Evolutionary conservation across 2,888 invertebrate genomes (phyloP).

Genomic region (Drosophila tanythrix): DNA sequence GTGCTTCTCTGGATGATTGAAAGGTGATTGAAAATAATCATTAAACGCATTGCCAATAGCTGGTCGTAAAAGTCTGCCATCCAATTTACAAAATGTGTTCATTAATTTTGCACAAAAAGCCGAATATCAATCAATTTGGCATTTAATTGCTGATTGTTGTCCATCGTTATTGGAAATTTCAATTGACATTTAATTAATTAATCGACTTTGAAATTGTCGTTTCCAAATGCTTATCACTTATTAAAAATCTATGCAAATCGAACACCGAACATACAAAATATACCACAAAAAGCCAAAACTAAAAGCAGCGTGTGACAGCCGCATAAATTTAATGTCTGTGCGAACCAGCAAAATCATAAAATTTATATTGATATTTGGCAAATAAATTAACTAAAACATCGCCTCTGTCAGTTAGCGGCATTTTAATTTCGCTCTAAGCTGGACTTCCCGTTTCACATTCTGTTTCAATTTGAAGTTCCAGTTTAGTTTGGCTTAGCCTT

Average conservation of each 20-base stretch:
- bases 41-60: conserved; percentile 16
- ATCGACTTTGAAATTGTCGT: conserved; percentile 75
- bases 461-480: conserved; percentile 30
- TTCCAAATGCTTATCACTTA: conserved; percentile 70
- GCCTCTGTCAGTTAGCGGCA: conserved; percentile 43
- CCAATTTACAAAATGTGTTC: conserved; percentile 54
- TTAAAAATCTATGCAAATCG: conserved; percentile 74
- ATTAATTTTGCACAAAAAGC: conserved; percentile 51
- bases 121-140: conserved; percentile 11
- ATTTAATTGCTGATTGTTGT: conserved; percentile 22
- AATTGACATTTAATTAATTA: conserved; percentile 80
- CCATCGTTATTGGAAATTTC: conserved; percentile 64
- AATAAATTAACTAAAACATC: conserved; percentile 72
- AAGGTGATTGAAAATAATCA: conserved; percentile 3
- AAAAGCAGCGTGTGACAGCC: conserved; percentile 46
- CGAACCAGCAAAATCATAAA: conserved; percentile 51
- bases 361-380: conserved; percentile 73
- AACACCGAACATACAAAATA: conserved; percentile 13
- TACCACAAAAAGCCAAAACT: conserved; percentile 35
- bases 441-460: conserved; percentile 39
- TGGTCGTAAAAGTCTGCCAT: conserved; percentile 29
- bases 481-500: conserved; percentile 17
- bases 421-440: conserved; percentile 22
- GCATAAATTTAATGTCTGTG: conserved; percentile 59
- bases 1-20: conserved; percentile 4